Evolutionary conservation across 2,797 vertebrate species (phyloP), one percentile per base, ranked within the genome.

Genomic region (Trematocara caparti): DNA sequence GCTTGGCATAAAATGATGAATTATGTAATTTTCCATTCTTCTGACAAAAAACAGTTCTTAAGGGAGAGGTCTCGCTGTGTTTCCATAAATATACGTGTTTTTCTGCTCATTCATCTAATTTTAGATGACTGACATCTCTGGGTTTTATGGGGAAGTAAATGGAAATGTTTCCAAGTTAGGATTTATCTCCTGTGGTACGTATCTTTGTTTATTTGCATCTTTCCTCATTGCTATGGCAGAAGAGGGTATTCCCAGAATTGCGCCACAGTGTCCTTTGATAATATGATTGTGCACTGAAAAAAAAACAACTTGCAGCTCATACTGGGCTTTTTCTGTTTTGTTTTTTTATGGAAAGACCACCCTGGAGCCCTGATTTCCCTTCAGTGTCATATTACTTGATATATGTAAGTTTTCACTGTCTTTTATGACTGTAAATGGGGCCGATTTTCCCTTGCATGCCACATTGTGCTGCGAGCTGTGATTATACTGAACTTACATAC

Each of bases 31-130:
- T 79, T 84, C 91, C 40, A 78, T 47, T 84, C 73, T 55, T 86
- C 48, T 84, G 69, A 81, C 80, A 80, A 84, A 83, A 74, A 64
- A 45, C 73, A 57, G 76, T 17, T 51, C 50, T 69, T 75, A 40
- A 75, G 83, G 80, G 73, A 74, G 81, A 81, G 32, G 66, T 84
- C 53, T 81, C 12, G 76, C 80, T 66, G 82, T 78, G 2, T 78
- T 79, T 86, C 84, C 84, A 88, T 79, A 90, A 91, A 87, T 91
- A 92, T 76, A 89, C 78, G 55, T 83, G 76, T 90, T 89, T 88
- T 87, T 73, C 48, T 84, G 53, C 81, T 85, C 80, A 71, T 72
- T 89, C 66, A 48, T 88, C 90, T 92, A 87, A 93, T 85, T 93
- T 93, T 90, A 91, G 91, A 89, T 84, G 80, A 90, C 13, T 83